Percentiles rank a stretch among this genome's conserved stretches.
Conservation (phyloP, 2,113 vertebrate genomes). For the Labeo catla region DNA sequence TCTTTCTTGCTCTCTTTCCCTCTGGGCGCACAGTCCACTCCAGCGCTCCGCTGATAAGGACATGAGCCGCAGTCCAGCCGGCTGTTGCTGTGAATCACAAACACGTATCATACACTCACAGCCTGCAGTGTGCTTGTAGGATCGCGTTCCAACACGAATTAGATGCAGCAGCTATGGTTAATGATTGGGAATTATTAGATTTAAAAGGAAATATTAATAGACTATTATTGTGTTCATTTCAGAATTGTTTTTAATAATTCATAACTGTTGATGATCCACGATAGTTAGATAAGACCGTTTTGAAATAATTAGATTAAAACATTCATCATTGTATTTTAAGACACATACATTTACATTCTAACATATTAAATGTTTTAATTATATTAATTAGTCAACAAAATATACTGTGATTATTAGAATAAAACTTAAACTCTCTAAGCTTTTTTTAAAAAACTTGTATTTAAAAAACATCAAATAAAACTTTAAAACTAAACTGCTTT, state of each 20-base stretch:
- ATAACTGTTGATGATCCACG: background rate
- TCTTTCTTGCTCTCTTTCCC: constrained; percentile 41
- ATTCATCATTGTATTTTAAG: background rate
- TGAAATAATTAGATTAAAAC: background rate
- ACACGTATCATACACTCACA: constrained; percentile 11
- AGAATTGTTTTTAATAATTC: background rate
- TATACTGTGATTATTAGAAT: background rate
- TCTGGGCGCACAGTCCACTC: constrained; percentile 54
- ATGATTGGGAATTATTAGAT: background rate
- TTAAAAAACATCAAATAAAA: background rate
- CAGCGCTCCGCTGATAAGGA: constrained; percentile 14
- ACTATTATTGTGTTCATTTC: background rate
- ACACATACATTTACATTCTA: background rate
- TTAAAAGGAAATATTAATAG: background rate
- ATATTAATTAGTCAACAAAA: background rate
- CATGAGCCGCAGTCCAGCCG: constrained; percentile 6
- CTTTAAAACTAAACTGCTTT: too few species aligned
- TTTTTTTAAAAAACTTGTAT: background rate
- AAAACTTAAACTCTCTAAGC: background rate
- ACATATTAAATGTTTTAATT: background rate
- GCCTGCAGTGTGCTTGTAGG: background rate
- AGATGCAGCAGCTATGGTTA: background rate
- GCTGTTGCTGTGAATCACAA: constrained; percentile 29
- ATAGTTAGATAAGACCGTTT: background rate
- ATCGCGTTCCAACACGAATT: background rate